These are phyloP conservation scores for Myathropa florea DNA, from an alignment of 2,888 invertebrate species.

Conservation along the genomic window DNA sequence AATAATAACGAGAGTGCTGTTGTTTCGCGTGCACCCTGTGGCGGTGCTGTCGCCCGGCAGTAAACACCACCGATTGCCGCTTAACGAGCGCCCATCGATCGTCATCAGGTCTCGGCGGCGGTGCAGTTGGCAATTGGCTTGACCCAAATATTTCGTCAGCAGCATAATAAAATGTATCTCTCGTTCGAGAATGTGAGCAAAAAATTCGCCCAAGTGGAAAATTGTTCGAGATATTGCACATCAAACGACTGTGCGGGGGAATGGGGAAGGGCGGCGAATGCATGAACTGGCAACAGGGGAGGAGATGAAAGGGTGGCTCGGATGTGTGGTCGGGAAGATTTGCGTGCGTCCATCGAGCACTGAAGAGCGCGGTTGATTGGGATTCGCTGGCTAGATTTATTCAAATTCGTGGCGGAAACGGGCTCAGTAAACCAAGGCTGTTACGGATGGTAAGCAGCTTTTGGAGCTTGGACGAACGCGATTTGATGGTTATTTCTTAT, in stretches of 20 bases:
- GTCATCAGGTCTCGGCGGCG: conserved; percentile 43
- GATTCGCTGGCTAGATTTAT: background rate
- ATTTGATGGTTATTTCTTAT: background rate
- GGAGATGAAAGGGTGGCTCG: conserved; percentile 11
- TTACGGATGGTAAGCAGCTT: conserved; percentile 50
- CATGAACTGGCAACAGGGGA: background rate
- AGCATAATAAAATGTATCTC: conserved; percentile 31
- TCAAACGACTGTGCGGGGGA: conserved; percentile 8
- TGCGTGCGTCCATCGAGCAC: background rate
- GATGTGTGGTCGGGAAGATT: background rate
- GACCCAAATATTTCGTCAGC: conserved; percentile 54
- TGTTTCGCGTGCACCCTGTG: conserved; percentile 2
- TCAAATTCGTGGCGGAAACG: conserved; percentile 25
- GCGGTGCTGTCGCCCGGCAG: background rate
- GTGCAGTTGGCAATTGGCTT: conserved; percentile 67
- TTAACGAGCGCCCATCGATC: conserved; percentile 62
- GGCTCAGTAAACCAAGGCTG: conserved; percentile 43
- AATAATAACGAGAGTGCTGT: conserved; percentile 35
- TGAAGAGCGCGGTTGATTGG: background rate
- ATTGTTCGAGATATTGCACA: conserved; percentile 51
- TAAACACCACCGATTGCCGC: background rate
- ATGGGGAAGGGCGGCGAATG: no score
- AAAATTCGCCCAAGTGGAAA: conserved; percentile 63
- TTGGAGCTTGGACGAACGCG: conserved; percentile 21
- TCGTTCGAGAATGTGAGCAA: conserved; percentile 33